Percentiles rank a stretch among this genome's conserved stretches.
These are phyloP conservation scores for Epistrophella euchroma DNA, from an alignment of 2,888 invertebrate species.

Conservation along the genomic window DNA sequence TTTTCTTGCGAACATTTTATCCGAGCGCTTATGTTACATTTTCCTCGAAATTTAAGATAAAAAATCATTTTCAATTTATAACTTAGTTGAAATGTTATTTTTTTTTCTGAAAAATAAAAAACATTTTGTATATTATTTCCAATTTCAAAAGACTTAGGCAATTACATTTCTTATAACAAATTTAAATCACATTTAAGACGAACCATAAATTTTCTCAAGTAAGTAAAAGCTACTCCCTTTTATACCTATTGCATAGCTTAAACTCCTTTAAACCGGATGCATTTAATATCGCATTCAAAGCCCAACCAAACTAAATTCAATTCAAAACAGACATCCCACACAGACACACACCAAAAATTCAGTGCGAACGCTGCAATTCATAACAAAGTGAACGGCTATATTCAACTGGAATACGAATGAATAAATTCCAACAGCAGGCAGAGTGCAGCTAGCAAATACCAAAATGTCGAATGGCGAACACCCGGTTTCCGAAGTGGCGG, in stretches of 20 bases:
- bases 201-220: background rate
- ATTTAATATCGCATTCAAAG: conserved; percentile 15
- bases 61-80: too few relatives aligned
- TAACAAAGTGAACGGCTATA: conserved; percentile 8
- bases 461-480: conserved; percentile 37
- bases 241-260: background rate
- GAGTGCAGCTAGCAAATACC: background rate
- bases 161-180: too few relatives aligned
- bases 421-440: conserved; percentile 39
- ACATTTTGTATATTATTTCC: too few relatives aligned
- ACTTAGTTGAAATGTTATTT: too few relatives aligned
- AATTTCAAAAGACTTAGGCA: too few relatives aligned
- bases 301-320: conserved; percentile 1
- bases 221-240: background rate
- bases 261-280: conserved; percentile 20
- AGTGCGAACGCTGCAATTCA: conserved; percentile 43
- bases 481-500: conserved; percentile 60
- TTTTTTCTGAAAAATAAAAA: too few relatives aligned
- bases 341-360: background rate
- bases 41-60: too few relatives aligned
- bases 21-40: too few relatives aligned
- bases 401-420: conserved; percentile 51
- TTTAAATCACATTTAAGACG: background rate
- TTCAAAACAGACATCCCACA: conserved; percentile 10
- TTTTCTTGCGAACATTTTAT: too few relatives aligned